These are phyloP conservation scores for Sterrhoptilus dennistouni DNA, from an alignment of 2,113 vertebrate species.

Conservation along the genomic window DNA sequence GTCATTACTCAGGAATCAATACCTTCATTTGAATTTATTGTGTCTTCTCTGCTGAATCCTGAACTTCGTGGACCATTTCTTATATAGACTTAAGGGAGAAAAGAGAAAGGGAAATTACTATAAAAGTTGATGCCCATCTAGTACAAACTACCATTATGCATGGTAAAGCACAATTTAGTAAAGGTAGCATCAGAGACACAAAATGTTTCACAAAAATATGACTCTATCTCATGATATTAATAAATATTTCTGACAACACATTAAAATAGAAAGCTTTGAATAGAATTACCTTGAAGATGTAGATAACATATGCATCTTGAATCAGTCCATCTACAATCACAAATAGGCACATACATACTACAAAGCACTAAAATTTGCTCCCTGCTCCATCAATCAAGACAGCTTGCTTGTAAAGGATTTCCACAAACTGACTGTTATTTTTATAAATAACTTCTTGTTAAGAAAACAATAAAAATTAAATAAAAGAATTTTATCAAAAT, in stretches of 20 bases:
- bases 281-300: background rate
- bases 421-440: background rate
- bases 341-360: background rate
- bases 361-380: background rate
- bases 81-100: background rate
- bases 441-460: background rate
- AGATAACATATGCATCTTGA: background rate
- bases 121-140: background rate
- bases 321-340: background rate
- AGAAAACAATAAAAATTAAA: background rate
- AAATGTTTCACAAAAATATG: background rate
- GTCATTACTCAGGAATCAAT: background rate
- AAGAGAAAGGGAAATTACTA: background rate
- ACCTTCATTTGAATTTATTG: background rate
- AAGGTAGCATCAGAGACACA: background rate
- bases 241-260: background rate
- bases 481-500: background rate
- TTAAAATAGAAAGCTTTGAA: background rate
- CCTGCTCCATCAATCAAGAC: accelerated
- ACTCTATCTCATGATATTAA: background rate
- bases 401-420: background rate
- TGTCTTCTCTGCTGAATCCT: background rate
- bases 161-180: background rate
- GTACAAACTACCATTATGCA: background rate
- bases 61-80: background rate